Percentiles rank a stretch among this genome's conserved stretches.
phyloP scores from a whole-genome alignment of 2,113 vertebrate species.

The Gasterosteus nipponicus region DNA sequence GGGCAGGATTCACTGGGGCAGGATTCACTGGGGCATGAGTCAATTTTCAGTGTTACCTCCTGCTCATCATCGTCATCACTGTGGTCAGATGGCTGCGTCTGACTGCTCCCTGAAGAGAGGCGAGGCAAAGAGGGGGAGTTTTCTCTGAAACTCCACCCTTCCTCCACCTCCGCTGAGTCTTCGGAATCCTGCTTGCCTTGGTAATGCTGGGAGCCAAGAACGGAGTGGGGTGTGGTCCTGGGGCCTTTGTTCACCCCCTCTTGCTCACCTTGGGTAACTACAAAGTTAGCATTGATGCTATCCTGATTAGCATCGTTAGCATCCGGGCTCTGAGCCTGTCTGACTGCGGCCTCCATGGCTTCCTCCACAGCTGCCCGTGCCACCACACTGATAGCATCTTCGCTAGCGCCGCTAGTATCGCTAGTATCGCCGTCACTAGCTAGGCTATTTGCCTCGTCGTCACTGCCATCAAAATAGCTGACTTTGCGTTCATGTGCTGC shows the following conservation, averaged over 20 bases:
- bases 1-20: neutral
- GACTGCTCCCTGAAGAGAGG: constrained; percentile 2
- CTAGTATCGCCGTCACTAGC: constrained; percentile 37
- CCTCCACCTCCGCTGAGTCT: constrained; percentile 19
- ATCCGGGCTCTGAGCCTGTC: neutral
- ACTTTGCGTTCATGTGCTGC: neutral
- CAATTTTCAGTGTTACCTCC: constrained; percentile 58
- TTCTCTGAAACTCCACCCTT: constrained; percentile 30
- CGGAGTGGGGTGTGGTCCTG: neutral
- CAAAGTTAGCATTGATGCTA: constrained; percentile 22
- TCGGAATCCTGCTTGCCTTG: constrained; percentile 29
- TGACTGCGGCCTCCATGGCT: constrained; percentile 38
- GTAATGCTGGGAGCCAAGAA: constrained; percentile 7
- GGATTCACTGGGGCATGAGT: neutral
- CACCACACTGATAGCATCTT: constrained; percentile 70
- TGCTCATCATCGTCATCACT: constrained; percentile 34
- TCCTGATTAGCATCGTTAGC: constrained; percentile 3
- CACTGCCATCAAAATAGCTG: constrained; percentile 34
- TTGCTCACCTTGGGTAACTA: neutral
- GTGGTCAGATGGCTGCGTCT: neutral
- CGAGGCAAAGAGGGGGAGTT: constrained; percentile 18
- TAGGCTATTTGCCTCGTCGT: constrained; percentile 35
- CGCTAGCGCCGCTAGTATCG: constrained; percentile 45
- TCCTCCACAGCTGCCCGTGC: constrained; percentile 56
- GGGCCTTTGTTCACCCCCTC: constrained; percentile 6